Evolutionary conservation across 2,888 invertebrate species (phyloP).

Genomic region (Scotopteryx bipunctaria): DNA sequence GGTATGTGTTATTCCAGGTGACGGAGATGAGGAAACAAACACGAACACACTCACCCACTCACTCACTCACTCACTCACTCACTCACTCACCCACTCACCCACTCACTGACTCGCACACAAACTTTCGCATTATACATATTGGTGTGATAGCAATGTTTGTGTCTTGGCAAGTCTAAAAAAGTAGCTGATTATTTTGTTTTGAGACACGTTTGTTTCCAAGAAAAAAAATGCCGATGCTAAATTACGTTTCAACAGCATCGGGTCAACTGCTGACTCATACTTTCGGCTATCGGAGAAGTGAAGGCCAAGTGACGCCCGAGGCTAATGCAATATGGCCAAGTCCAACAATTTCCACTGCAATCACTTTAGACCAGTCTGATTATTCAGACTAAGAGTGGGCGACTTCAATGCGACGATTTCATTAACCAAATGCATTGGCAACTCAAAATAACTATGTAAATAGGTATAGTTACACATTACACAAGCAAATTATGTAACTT

Average conservation of each 20-base stretch:
- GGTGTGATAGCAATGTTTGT: conserved; percentile 23
- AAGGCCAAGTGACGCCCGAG: conserved; percentile 58
- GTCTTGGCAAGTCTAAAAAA: conserved; percentile 27
- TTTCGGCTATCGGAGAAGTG: conserved; percentile 59
- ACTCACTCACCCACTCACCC: no score
- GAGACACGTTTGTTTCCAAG: conserved; percentile 45
- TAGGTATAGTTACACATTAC: no score
- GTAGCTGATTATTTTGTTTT: conserved; percentile 38
- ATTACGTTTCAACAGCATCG: conserved; percentile 40
- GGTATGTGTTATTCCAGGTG: no score
- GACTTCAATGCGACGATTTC: conserved; percentile 35
- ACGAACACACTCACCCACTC: no score
- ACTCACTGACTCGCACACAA: no score
- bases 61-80: no score
- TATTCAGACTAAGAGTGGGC: conserved; percentile 48
- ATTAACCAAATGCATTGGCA: conserved; percentile 26
- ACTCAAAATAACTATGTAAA: conserved; percentile 25
- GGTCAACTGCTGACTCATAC: conserved; percentile 61
- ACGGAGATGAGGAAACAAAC: no score
- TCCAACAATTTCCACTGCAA: conserved; percentile 55
- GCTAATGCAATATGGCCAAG: conserved; percentile 55
- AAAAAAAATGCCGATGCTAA: conserved; percentile 44
- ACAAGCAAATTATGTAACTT: conserved; percentile 26
- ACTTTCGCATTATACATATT: no score
- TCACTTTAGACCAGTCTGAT: conserved; percentile 55